Evolutionary conservation across 2,888 invertebrate genomes (phyloP), one percentile per base, ranked within the genome.

Genomic region (Autographa gamma): DNA sequence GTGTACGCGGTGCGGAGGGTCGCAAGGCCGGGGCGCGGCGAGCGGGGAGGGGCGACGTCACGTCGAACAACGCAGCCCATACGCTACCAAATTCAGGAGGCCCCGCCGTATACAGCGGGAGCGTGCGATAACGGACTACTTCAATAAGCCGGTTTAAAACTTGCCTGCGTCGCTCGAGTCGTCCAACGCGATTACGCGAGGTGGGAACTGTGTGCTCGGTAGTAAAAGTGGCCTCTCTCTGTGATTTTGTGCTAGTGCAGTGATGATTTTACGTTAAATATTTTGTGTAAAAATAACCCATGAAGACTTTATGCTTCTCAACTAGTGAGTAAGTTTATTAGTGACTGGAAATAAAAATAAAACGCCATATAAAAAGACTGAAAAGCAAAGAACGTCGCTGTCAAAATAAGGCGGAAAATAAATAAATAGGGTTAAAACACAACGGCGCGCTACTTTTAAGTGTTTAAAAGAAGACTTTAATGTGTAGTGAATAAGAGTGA

Each of bases 371-470:
- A 63, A 70, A 78, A 74, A 52, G 48, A 75, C 71, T 71, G 72
- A 82, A 85, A 84, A 74, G 78, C 82, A 84, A 87, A 86, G 82
- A 91, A 91, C 82, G 80, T 86, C 84, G 85, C 88, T 93, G 92
- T 93, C 92, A 93, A 93, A 93, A 93, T 93, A 94, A 90, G 88
- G 88, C 89, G 89, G 91, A 94, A 94, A 95, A 95, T 94, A 95
- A 94, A 93, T 95, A 94, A 94, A 93, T 93, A 92, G 92, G 90
- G 92, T 90, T 92, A 91, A 90, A 93, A 92, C 89, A 90, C 90
- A 90, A 90, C 90, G 86, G 88, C 85, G 77, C 80, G 85, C 76
- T 83, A 79, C 74, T 77, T 48, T 77, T 76, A 81, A 74, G 86
- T 89, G 88, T 84, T 86, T 79, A 75, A 92, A 90, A 89, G 75